A percentile compares a stretch with the other conserved stretches of the same genome.
Conservation (phyloP, 2,113 vertebrate genomes). For the Oxyruncus cristatus region DNA sequence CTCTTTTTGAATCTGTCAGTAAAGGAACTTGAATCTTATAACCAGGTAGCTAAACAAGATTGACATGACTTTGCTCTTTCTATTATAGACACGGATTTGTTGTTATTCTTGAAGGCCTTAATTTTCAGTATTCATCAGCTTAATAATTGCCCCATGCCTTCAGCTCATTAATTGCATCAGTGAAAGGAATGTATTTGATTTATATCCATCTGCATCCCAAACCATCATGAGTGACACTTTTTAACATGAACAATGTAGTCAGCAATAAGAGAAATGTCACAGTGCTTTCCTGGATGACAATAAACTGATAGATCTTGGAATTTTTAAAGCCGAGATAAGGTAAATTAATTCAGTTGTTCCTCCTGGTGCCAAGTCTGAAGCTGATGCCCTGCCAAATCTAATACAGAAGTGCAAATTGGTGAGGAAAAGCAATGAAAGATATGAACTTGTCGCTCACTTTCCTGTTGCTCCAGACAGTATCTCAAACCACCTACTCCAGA, state of each 20-base stretch:
- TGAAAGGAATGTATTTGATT: constrained; percentile 24
- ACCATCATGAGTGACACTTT: not conserved
- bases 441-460: not conserved
- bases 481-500: not conserved
- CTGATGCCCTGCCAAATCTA: constrained; percentile 2
- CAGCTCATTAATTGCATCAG: not conserved
- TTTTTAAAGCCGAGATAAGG: not conserved
- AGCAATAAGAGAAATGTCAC: constrained; percentile 8
- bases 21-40: not conserved
- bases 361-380: not conserved
- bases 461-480: not conserved
- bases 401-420: not conserved
- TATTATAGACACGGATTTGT: not conserved
- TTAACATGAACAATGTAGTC: not conserved
- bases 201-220: not conserved
- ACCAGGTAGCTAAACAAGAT: not conserved
- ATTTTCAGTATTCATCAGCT: constrained; percentile 19
- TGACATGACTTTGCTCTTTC: not conserved
- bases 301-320: not conserved
- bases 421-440: not conserved
- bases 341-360: not conserved
- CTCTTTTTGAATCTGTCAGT: not conserved
- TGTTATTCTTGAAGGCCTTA: constrained; percentile 13
- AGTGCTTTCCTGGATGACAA: not conserved
- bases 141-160: not conserved